Evolutionary conservation across 2,113 vertebrate species (phyloP), one percentile per base, ranked within the genome.

Genomic region (Melanocharis versteri): DNA sequence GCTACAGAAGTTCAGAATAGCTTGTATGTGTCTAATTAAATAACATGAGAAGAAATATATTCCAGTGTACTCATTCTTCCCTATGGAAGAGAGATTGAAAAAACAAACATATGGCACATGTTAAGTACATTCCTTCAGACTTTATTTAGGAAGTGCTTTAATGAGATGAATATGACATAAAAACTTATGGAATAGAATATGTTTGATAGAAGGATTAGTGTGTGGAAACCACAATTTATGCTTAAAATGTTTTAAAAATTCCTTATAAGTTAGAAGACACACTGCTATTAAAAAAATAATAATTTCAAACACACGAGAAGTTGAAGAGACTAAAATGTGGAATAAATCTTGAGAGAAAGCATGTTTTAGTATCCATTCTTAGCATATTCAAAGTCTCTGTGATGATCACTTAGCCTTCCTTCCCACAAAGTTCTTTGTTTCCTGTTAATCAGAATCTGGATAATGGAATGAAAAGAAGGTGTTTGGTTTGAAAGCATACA

Each of bases 61-160:
- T 90, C 39, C 39, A 48, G 11, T 47, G 37, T 15, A 75, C 11
- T 90, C 45, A 26, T 90, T 81, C 50, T 89, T 90, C 65, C 51
- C 23, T 58, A 19, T 85, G 65, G 47, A 31, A 87, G 28, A 78
- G 26, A 53, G 8, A 56, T 10, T 82, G 54, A 33, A 66, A 62
- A 81, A 84, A 27, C 5, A 84, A 87, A 62, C 78, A 89, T 71
- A 62, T 87, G 90, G 88, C 26, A 2, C 65, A 30, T 1, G 8
- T 90, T 92, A 90, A 93, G 54, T 62, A 66, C 51, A 71, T 93
- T 94, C 65, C 61, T 79, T 92, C 61, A 82, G n/a, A 75, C 28
- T 87, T 91, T 66, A 64, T 83, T 94, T 84, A 70, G 65, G 82
- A 95, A 95, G 27, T 27, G 12, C 4, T 90, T 81, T 92, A 93